Evolutionary conservation across 2,797 vertebrate genomes (phyloP).

Genomic region (Ptychadena robeensis): DNA sequence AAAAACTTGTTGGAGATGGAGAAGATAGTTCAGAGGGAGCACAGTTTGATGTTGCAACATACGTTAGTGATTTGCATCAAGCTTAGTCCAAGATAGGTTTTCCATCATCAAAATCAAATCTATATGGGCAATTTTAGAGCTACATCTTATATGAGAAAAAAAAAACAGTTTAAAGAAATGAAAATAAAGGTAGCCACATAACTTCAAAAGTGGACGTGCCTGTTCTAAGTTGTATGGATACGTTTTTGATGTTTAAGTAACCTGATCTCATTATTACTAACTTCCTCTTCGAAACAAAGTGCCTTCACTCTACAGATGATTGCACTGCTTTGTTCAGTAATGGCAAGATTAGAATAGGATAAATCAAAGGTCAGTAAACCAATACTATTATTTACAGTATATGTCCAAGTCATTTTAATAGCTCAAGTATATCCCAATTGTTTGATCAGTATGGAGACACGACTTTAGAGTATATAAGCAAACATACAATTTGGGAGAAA

Average conservation of each 20-base stretch:
- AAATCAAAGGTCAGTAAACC: constrained; percentile 23
- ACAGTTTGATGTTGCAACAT: too few relatives aligned
- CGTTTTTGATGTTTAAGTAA: constrained; percentile 50
- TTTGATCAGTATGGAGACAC: constrained; percentile 13
- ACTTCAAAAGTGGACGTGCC: constrained; percentile 39
- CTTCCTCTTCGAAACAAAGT: background rate
- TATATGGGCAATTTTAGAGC: background rate
- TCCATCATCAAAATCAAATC: too few relatives aligned
- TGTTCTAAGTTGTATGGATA: constrained; percentile 13
- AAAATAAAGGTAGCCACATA: background rate
- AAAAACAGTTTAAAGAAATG: too few relatives aligned
- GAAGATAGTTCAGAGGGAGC: too few relatives aligned
- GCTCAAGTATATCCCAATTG: background rate
- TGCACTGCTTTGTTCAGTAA: constrained; percentile 5
- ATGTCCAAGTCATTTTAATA: constrained; percentile 8
- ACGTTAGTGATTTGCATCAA: too few relatives aligned
- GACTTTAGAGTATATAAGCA: constrained; percentile 40
- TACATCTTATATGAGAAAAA: background rate
- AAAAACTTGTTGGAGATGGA: too few relatives aligned
- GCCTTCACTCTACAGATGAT: background rate
- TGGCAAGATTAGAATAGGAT: constrained; percentile 19
- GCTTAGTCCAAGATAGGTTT: too few relatives aligned
- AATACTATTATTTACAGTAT: constrained; percentile 6
- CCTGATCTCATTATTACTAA: constrained; percentile 22
- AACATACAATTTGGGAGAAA: constrained; percentile 21